Percentiles rank a stretch among this genome's conserved stretches.
Conservation (phyloP, 2,113 vertebrate species). For the Cairina moschata region DNA sequence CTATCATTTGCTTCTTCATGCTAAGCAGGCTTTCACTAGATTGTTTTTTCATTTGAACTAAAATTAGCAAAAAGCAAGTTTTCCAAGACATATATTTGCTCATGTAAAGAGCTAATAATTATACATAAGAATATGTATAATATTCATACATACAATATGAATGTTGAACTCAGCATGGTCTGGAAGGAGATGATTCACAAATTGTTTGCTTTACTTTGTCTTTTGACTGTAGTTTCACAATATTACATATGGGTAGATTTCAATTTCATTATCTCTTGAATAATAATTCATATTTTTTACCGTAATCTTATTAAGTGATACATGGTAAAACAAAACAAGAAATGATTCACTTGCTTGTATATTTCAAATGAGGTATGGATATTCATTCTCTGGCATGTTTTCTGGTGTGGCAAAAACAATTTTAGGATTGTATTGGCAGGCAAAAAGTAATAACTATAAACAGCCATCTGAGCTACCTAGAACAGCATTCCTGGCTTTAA, state of each 20-base stretch:
- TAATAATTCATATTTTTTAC: rapidly evolving
- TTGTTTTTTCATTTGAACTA: not conserved
- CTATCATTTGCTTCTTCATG: not conserved
- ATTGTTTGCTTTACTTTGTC: not conserved
- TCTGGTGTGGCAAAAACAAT: not conserved
- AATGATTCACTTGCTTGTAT: not conserved
- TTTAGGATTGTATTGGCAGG: not conserved
- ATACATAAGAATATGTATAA: not conserved
- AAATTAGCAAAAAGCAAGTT: not conserved
- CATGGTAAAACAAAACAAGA: not conserved
- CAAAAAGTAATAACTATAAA: conserved; percentile 17
- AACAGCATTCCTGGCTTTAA: not conserved
- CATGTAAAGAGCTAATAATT: not conserved
- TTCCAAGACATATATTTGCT: not conserved
- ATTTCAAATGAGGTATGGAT: rapidly evolving
- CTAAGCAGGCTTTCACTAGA: not conserved
- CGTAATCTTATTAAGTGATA: not conserved
- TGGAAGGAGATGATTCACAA: not conserved
- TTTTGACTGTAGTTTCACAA: not conserved
- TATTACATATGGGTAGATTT: not conserved
- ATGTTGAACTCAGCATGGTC: not conserved
- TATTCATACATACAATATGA: not conserved
- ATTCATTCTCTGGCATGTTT: not conserved
- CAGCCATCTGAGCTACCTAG: conserved; percentile 24
- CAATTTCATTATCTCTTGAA: not conserved